A percentile compares a stretch with the other conserved stretches of the same genome.
Evolutionary conservation across 2,888 invertebrate genomes (phyloP).

Genomic region (Arctia plantaginis): DNA sequence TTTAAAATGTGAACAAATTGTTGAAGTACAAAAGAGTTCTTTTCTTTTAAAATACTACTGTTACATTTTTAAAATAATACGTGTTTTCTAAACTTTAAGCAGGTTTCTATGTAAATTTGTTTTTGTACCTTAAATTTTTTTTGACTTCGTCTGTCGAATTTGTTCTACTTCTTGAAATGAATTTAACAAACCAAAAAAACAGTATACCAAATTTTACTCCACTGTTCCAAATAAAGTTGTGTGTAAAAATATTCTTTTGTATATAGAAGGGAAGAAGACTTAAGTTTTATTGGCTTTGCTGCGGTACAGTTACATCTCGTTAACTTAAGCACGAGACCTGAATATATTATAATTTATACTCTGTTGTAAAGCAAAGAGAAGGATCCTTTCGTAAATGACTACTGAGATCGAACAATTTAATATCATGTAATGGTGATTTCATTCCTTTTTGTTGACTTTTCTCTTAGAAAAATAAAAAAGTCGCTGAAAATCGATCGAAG

Average conservation of each 20-base stretch:
- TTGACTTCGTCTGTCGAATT: background rate
- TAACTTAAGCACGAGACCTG: background rate
- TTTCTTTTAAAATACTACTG: too few species aligned
- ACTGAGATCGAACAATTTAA: background rate
- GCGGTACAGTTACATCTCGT: background rate
- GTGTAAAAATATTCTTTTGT: background rate
- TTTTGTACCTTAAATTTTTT: too few species aligned
- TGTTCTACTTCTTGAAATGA: background rate
- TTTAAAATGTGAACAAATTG: too few species aligned
- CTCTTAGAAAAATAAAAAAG: too few species aligned
- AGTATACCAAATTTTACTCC: background rate
- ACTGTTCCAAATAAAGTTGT: background rate
- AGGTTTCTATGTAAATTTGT: too few species aligned
- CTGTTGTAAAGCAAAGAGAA: background rate
- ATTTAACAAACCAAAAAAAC: background rate
- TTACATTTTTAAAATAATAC: too few species aligned
- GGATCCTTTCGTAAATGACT: background rate
- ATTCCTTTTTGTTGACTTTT: too few species aligned
- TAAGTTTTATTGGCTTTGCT: background rate
- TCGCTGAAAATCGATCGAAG: too few species aligned
- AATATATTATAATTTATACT: constrained; percentile 4
- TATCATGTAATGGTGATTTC: background rate
- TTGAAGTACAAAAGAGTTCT: too few species aligned
- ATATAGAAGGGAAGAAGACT: background rate
- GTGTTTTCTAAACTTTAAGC: too few species aligned